A percentile compares a stretch with the other conserved stretches of the same genome.
Conservation (phyloP, 2,888 invertebrate species). For the Leptinotarsa rubiginosa region DNA sequence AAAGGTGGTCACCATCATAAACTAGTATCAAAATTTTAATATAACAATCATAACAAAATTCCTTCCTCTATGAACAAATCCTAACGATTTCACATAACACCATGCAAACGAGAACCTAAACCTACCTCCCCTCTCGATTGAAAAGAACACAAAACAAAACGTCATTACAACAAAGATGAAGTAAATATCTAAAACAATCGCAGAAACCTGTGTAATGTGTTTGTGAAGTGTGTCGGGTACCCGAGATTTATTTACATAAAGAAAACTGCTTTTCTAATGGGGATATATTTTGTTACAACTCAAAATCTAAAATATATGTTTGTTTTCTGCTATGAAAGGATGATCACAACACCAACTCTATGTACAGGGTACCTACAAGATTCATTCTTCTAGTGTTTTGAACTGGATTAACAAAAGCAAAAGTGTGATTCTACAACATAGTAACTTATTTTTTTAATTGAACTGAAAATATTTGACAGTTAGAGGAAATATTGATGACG, state of each 20-base stretch:
- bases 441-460: too few relatives aligned
- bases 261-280: neutral
- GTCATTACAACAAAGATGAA: constrained; percentile 14
- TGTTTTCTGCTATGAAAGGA: constrained; percentile 9
- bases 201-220: constrained; percentile 22
- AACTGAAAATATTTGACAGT: too few relatives aligned
- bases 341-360: constrained; percentile 12
- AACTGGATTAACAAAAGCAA: neutral
- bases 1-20: neutral
- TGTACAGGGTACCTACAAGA: constrained; percentile 2
- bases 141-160: constrained; percentile 8
- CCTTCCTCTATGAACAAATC: neutral
- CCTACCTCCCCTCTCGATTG: constrained; percentile 9
- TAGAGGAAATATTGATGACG: too few relatives aligned
- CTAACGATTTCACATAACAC: neutral
- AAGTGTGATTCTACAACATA: neutral
- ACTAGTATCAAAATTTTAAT: neutral
- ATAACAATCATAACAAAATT: neutral
- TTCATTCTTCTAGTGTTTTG: neutral
- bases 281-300: constrained; percentile 6
- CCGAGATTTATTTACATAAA: constrained; percentile 14
- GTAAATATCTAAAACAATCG: neutral
- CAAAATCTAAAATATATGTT: constrained; percentile 3
- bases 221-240: constrained; percentile 24
- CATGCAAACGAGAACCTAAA: constrained; percentile 31